phyloP scores from a whole-genome alignment of 2,888 invertebrate genomes.

The Halocaridina rubra region DNA sequence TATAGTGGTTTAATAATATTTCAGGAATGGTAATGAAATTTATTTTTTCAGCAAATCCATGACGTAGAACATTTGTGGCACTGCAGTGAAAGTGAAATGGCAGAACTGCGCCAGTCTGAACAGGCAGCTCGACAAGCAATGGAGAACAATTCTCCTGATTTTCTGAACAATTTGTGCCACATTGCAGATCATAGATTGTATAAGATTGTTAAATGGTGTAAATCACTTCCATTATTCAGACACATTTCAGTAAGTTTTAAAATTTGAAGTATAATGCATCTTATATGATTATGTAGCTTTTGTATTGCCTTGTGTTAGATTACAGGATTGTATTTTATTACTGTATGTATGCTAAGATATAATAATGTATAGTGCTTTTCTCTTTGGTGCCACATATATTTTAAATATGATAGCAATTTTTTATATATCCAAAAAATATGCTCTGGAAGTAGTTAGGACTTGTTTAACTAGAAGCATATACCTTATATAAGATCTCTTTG shows the following conservation, averaged over 20 bases:
- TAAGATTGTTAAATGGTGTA: conserved; percentile 98
- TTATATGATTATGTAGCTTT: not conserved
- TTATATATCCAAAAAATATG: too few species aligned
- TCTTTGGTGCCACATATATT: too few species aligned
- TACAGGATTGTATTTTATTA: too few species aligned
- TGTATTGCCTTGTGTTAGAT: too few species aligned
- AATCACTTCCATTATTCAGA: conserved; percentile 94
- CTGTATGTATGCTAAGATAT: too few species aligned
- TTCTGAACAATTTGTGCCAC: conserved; percentile 89
- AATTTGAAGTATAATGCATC: not conserved
- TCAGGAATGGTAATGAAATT: too few species aligned
- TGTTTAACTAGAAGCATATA: too few species aligned
- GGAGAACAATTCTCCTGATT: conserved; percentile 81
- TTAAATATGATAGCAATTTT: too few species aligned
- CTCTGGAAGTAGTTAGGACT: too few species aligned
- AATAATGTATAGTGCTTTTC: too few species aligned
- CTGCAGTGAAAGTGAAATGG: conserved; percentile 77
- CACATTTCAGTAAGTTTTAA: conserved; percentile 86
- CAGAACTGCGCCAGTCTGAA: conserved; percentile 54
- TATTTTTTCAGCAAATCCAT: conserved; percentile 86
- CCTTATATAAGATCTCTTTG: too few species aligned
- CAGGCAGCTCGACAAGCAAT: conserved; percentile 67
- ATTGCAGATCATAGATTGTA: conserved; percentile 95
- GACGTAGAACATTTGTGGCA: conserved; percentile 96
- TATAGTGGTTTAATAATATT: too few species aligned